These are phyloP conservation scores for Lacerta agilis DNA, from an alignment of 2,797 vertebrate species.

Conservation along the genomic window DNA sequence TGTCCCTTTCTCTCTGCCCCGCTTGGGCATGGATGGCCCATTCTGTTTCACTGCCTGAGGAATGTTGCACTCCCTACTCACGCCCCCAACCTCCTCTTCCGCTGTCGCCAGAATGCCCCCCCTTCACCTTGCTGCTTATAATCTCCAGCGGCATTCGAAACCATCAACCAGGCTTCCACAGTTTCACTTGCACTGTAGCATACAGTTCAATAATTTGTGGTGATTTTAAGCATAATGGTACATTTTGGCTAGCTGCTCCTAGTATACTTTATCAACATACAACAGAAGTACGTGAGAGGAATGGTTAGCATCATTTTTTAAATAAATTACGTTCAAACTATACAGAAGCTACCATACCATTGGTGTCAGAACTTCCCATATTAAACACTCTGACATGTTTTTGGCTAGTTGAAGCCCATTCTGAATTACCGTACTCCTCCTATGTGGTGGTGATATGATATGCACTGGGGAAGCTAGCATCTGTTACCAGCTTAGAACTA, in stretches of 20 bases:
- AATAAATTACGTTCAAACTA: not conserved
- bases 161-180: not conserved
- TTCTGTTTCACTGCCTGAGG: too few relatives aligned
- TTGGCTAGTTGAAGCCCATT: not conserved
- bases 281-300: not conserved
- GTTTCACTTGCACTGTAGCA: not conserved
- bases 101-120: too few relatives aligned
- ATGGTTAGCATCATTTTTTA: not conserved
- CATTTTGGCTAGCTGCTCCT: not conserved
- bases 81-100: too few relatives aligned
- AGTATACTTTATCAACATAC: not conserved
- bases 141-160: too few relatives aligned
- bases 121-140: not conserved
- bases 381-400: not conserved
- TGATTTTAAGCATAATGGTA: not conserved
- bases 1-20: too few relatives aligned
- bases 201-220: not conserved
- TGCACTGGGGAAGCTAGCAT: not conserved
- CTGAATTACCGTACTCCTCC: not conserved
- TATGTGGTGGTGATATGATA: not conserved
- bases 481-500: not conserved
- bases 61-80: too few relatives aligned
- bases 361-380: not conserved
- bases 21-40: too few relatives aligned
- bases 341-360: not conserved